Evolutionary conservation across 1,140 invertebrate species (phyloP), one percentile per base, ranked within the genome.

Genomic region (Zaprionus lachaisei): DNA sequence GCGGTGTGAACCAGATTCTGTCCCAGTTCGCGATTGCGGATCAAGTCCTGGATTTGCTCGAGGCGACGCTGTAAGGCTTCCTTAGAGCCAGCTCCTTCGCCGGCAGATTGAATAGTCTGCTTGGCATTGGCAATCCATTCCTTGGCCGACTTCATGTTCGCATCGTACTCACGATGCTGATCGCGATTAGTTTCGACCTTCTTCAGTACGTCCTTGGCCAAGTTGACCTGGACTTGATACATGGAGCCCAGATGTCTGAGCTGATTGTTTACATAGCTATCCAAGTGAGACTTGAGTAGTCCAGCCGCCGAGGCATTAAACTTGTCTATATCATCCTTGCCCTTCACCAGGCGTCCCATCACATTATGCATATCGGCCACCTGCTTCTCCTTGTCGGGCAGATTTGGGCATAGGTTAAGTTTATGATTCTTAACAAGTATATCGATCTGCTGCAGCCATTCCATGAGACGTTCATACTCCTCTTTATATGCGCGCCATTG

Each of bases 401-500:
- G 94, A 80, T 96, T 97, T 3, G 97, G 95, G 17, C 97, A 94
- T 5, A 98, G 93, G 44, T 97, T 96, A 31, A 97, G 96, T 91
- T 98, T 98, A 80, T 98, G 97, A 31, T 97, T 96, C 92, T 98
- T 98, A 20, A 98, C 96, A 15, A 98, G 94, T 77, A 98, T 97
- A 87, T 99, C 97, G 86, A 97, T 97, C 90, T 98, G 97, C 92
- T 99, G 97, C 47, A 99, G 92, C 98, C 98, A 99, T 91, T 98
- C 97, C 67, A 97, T 98, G 9, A 98, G 93, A 66, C 96, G 95
- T 93, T 98, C 98, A 92, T 97, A 98, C 93, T 98, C 97, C 84
- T 98, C 97, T 92, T 98, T 98, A 92, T 97, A 98, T 67, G 98
- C 96, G 66, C 97, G 94, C 96, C 97, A 97, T 85, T 97, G 96